phyloP scores from a whole-genome alignment of 2,888 invertebrate genomes.

The Blera fallax region DNA sequence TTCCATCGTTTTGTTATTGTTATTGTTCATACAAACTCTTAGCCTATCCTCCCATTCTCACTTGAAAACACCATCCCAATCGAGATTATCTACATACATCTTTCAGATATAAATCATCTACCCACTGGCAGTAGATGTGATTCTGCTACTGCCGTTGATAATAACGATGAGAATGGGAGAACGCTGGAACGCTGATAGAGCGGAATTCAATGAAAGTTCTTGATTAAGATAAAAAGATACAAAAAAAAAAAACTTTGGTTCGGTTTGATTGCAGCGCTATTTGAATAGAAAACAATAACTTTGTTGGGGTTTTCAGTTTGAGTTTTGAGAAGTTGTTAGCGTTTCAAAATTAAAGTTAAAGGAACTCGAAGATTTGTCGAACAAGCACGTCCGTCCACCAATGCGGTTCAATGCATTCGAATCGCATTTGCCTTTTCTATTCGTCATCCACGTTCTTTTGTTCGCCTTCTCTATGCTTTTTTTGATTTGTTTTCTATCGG shows the following conservation, averaged over 20 bases:
- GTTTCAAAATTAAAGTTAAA: neutral
- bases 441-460: neutral
- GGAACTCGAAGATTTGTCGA: neutral
- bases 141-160: conserved; percentile 2
- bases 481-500: conserved; percentile 22
- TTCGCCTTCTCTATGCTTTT: neutral
- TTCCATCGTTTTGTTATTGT: conserved; percentile 51
- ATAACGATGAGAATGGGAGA: neutral
- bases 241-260: neutral
- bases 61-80: neutral
- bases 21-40: conserved; percentile 23
- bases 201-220: conserved; percentile 21
- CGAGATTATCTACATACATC: neutral
- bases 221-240: conserved; percentile 25
- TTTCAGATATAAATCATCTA: conserved; percentile 2
- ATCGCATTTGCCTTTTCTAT: neutral
- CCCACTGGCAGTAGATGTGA: neutral
- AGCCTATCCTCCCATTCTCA: neutral
- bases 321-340: conserved; percentile 4
- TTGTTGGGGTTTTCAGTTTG: neutral
- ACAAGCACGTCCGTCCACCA: neutral
- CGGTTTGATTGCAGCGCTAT: conserved; percentile 18
- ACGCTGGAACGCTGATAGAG: conserved; percentile 34
- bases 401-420: neutral
- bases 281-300: neutral